Conservation (phyloP, 2,797 vertebrate species). For the Myiothlypis coronata region DNA sequence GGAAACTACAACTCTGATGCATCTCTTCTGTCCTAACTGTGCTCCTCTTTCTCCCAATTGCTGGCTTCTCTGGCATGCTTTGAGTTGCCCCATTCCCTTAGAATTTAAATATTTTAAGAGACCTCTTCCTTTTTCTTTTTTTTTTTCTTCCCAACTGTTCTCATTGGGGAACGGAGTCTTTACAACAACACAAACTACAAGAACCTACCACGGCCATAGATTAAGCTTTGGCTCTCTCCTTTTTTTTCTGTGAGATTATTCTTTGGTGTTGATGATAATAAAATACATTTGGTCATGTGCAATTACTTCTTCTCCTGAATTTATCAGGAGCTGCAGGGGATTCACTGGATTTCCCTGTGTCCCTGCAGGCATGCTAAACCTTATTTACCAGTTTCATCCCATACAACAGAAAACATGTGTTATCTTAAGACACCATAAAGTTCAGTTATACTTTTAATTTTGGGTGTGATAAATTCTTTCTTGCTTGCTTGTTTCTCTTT, state of each 20-base stretch:
- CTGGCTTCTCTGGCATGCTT: not conserved
- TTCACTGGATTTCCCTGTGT: not conserved
- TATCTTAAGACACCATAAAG: not conserved
- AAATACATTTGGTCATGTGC: not conserved
- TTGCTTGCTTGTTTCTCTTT: not conserved
- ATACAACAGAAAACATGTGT: not conserved
- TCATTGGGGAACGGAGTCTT: not conserved
- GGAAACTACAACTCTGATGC: not conserved
- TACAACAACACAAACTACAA: not conserved
- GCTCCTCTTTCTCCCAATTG: not conserved
- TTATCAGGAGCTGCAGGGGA: not conserved
- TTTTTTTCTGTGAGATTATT: not conserved
- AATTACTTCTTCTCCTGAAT: not conserved
- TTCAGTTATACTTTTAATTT: not conserved
- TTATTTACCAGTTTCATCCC: slow-evolving; percentile 9
- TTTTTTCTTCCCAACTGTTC: not conserved
- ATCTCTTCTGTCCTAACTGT: not conserved
- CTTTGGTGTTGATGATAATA: not conserved
- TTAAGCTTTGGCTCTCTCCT: not conserved
- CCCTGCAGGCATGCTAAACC: not conserved
- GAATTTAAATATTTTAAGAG: not conserved
- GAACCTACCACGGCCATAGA: not conserved
- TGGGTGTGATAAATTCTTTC: not conserved
- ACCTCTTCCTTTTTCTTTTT: not conserved
- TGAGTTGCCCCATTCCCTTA: not conserved